Conservation (phyloP, 2,888 invertebrate species). For the Drosophila nigritarsus region DNA sequence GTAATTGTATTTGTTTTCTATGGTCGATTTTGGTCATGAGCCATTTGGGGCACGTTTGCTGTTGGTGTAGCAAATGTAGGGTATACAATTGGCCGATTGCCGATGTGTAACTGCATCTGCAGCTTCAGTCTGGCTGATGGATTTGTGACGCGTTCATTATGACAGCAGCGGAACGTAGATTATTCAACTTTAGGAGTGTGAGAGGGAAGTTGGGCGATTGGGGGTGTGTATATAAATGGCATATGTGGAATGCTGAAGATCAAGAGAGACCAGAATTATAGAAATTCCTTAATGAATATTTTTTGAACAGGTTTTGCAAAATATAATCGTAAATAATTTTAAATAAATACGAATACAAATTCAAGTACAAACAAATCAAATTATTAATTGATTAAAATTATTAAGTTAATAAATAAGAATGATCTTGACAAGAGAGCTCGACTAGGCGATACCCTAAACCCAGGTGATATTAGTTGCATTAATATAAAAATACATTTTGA, state of each 20-base stretch:
- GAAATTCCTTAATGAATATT: background rate
- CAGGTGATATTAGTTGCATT: background rate
- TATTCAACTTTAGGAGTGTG: background rate
- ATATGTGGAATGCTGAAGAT: background rate
- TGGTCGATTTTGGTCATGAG: slow-evolving; percentile 30
- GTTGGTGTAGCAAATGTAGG: background rate
- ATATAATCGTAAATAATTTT: background rate
- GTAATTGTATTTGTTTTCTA: slow-evolving; percentile 40
- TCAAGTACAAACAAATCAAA: background rate
- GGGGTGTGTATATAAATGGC: background rate
- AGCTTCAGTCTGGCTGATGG: slow-evolving; percentile 1
- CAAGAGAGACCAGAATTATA: background rate
- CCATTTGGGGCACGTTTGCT: slow-evolving; percentile 37
- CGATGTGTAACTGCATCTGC: background rate
- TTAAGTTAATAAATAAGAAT: background rate
- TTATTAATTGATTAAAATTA: background rate
- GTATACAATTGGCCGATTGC: background rate
- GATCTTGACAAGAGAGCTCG: background rate
- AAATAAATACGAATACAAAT: background rate
- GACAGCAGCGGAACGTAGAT: background rate
- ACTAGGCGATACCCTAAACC: background rate
- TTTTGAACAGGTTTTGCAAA: background rate
- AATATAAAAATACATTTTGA: background rate
- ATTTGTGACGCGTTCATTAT: slow-evolving; percentile 7
- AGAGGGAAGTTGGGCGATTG: background rate